These are phyloP conservation scores for Actias luna DNA, from an alignment of 2,888 invertebrate genomes.

Conservation along the genomic window DNA sequence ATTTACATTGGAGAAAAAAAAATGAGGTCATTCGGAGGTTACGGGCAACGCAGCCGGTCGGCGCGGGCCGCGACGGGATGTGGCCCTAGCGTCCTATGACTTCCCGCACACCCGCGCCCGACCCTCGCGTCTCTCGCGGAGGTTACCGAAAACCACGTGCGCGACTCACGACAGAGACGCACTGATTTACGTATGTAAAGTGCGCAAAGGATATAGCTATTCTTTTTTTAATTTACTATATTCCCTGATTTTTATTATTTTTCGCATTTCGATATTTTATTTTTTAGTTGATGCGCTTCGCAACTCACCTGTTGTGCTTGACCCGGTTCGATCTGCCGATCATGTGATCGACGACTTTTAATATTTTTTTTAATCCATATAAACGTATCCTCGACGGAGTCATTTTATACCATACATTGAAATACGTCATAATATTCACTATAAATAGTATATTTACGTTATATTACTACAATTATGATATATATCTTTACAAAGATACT, in stretches of 20 bases:
- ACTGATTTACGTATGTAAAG: constrained; percentile 29
- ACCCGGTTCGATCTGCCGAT: constrained; percentile 78
- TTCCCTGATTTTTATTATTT: constrained; percentile 80
- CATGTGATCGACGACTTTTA: constrained; percentile 74
- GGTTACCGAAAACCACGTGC: constrained; percentile 71
- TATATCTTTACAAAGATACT: no score
- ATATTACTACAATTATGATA: no score
- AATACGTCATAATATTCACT: not conserved
- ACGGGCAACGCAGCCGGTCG: constrained; percentile 80
- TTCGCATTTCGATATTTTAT: constrained; percentile 82
- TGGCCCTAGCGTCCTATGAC: constrained; percentile 53
- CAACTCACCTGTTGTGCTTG: constrained; percentile 81
- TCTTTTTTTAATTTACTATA: constrained; percentile 81
- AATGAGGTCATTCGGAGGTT: constrained; percentile 81
- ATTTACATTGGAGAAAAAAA: constrained; percentile 81
- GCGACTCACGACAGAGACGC: constrained; percentile 64
- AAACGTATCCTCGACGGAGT: not conserved
- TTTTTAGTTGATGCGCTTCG: constrained; percentile 81
- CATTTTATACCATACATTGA: not conserved
- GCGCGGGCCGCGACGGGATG: constrained; percentile 79
- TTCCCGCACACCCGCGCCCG: constrained; percentile 43
- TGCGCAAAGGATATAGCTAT: constrained; percentile 51
- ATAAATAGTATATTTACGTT: not conserved
- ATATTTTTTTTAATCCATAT: constrained; percentile 54
- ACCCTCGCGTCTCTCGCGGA: constrained; percentile 40